phyloP scores from a whole-genome alignment of 1,140 invertebrate genomes.

The Hyles vespertilio region DNA sequence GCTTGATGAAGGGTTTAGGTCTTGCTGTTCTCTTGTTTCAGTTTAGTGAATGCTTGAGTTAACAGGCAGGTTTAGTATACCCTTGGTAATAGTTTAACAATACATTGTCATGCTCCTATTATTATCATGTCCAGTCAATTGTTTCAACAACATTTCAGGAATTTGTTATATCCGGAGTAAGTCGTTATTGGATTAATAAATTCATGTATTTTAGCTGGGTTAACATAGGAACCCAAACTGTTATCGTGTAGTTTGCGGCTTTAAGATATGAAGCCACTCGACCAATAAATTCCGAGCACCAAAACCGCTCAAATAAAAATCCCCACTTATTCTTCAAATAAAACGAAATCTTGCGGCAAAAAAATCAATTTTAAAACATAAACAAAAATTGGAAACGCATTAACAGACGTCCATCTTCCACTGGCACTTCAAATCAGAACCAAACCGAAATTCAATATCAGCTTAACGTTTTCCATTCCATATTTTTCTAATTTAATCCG shows the following conservation, averaged over 20 bases:
- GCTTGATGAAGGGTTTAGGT: constrained; percentile 11
- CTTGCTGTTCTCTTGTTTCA: constrained; percentile 9
- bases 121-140: background rate
- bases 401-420: background rate
- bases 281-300: no score
- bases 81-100: constrained; percentile 5
- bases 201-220: background rate
- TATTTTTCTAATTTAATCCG: constrained; percentile 2
- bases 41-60: constrained; percentile 8
- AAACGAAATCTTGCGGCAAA: background rate
- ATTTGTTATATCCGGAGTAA: background rate
- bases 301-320: no score
- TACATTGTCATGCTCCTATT: constrained; percentile 11
- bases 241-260: no score
- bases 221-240: no score
- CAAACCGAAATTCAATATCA: background rate
- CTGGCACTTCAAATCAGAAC: background rate
- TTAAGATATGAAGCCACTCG: no score
- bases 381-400: constrained; percentile 1
- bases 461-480: background rate
- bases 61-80: background rate
- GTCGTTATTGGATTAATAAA: background rate
- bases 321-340: no score
- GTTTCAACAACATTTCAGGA: background rate
- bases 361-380: background rate